Conservation (phyloP, 2,888 invertebrate genomes). For the Alloplasta piceator region DNA sequence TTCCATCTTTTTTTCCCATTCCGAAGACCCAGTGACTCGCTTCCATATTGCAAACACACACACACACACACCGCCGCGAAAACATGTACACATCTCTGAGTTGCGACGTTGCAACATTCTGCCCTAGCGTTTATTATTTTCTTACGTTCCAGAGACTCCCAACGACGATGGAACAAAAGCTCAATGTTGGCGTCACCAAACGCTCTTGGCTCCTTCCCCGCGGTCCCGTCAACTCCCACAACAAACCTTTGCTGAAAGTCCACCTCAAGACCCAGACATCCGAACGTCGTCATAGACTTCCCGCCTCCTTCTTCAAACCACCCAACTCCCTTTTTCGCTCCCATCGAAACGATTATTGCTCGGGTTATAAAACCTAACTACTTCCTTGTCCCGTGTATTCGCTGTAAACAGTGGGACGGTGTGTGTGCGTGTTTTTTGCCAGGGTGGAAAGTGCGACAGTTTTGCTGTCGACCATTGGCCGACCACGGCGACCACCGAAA, state of each 20-base stretch:
- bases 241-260: background rate
- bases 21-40: constrained; percentile 4
- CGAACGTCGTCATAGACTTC: constrained; percentile 68
- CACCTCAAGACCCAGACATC: constrained; percentile 63
- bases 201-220: background rate
- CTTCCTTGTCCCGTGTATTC: constrained; percentile 71
- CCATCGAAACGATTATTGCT: constrained; percentile 77
- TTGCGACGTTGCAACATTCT: constrained; percentile 17
- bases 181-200: constrained; percentile 26
- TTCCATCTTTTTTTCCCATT: background rate
- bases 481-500: constrained; percentile 44
- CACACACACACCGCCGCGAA: background rate
- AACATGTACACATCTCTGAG: background rate
- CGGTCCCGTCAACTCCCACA: background rate
- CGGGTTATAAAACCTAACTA: constrained; percentile 78
- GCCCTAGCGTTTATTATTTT: constrained; percentile 52
- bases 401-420: background rate
- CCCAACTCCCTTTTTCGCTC: constrained; percentile 13
- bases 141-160: constrained; percentile 39
- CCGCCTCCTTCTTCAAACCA: background rate
- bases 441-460: constrained; percentile 73
- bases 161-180: constrained; percentile 32
- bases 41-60: background rate
- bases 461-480: constrained; percentile 71
- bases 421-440: background rate